These are phyloP conservation scores for Kradibia gibbosae DNA, from an alignment of 1,140 invertebrate genomes.

Conservation along the genomic window DNA sequence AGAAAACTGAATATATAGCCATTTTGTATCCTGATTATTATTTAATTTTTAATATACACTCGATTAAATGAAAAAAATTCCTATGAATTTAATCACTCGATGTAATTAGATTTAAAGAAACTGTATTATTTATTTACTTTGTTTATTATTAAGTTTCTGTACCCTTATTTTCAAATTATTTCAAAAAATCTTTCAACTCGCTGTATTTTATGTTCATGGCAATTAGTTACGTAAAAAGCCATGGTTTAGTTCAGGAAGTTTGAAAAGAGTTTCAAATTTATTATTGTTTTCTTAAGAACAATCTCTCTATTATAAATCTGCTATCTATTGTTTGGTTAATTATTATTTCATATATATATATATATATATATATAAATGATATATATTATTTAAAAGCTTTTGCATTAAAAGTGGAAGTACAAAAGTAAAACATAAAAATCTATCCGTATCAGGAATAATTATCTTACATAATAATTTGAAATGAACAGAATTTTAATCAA, in stretches of 20 bases:
- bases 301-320: neutral
- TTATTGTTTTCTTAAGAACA: neutral
- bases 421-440: no score
- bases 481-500: no score
- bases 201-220: neutral
- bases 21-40: neutral
- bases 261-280: neutral
- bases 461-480: no score
- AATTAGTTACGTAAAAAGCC: neutral
- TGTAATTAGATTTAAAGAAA: neutral
- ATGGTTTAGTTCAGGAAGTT: neutral
- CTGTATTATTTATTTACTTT: neutral
- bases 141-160: neutral
- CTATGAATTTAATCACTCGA: neutral
- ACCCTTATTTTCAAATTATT: neutral
- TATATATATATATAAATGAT: no score
- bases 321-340: no score
- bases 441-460: no score
- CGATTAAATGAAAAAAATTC: neutral
- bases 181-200: neutral
- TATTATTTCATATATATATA: no score
- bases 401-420: no score
- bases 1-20: neutral
- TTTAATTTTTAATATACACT: neutral
- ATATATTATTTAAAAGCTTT: no score